Conservation (phyloP, 2,888 invertebrate species). For the Allophyes oxyacanthae region DNA sequence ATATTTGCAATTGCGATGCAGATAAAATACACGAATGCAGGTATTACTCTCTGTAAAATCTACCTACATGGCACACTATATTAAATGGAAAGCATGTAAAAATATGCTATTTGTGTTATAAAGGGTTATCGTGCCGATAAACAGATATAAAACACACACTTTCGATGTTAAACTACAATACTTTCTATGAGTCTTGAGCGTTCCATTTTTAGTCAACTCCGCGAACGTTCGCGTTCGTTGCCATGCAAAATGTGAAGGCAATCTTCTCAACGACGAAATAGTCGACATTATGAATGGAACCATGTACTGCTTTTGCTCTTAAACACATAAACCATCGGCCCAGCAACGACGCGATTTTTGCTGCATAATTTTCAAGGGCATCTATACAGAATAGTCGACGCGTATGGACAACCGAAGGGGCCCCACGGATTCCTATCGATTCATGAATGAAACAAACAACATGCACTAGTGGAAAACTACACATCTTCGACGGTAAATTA, state of each 20-base stretch:
- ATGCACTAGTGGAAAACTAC: slow-evolving; percentile 67
- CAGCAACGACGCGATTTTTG: slow-evolving; percentile 81
- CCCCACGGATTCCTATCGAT: slow-evolving; percentile 67
- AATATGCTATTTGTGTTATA: slow-evolving; percentile 37
- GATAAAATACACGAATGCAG: slow-evolving; percentile 42
- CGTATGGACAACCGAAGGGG: slow-evolving; percentile 68
- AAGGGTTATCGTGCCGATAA: slow-evolving; percentile 66
- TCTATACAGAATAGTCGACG: slow-evolving; percentile 66
- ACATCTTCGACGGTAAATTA: slow-evolving; percentile 66
- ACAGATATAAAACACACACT: slow-evolving; percentile 66
- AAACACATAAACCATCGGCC: slow-evolving; percentile 67
- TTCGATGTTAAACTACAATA: slow-evolving; percentile 77
- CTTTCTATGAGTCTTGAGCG: slow-evolving; percentile 81
- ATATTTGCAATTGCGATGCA: slow-evolving; percentile 47
- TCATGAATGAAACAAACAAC: slow-evolving; percentile 84
- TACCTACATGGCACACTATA: slow-evolving; percentile 23
- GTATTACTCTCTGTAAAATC: slow-evolving; percentile 21
- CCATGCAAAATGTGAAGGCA: slow-evolving; percentile 72
- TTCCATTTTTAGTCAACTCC: slow-evolving; percentile 84
- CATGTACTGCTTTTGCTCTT: slow-evolving; percentile 67
- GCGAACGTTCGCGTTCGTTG: slow-evolving; percentile 72
- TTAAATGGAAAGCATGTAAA: slow-evolving; percentile 50
- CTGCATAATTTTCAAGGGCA: slow-evolving; percentile 90
- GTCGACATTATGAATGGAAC: slow-evolving; percentile 68
- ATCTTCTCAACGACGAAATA: slow-evolving; percentile 57